A percentile compares a stretch with the other conserved stretches of the same genome.
phyloP scores from a whole-genome alignment of 2,113 vertebrate species.

The Uria aalge region DNA sequence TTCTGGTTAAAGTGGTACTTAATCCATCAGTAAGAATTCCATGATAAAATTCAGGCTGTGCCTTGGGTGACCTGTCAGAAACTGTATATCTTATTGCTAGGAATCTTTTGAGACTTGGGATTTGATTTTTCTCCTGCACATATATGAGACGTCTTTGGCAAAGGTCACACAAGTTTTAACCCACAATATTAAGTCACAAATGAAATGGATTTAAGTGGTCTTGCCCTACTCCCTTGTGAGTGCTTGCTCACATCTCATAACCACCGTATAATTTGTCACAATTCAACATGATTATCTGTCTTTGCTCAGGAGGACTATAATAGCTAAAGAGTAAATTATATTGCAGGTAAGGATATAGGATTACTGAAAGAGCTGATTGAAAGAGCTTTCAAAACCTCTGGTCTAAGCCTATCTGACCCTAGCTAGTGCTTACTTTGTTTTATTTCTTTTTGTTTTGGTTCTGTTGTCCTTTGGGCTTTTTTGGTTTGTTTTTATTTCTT shows the following conservation, averaged over 20 bases:
- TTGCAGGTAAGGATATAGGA: conserved; percentile 22
- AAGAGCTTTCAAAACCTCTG: not conserved
- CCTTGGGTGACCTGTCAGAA: conserved; percentile 38
- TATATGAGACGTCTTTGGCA: conserved; percentile 29
- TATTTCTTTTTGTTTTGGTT: not conserved
- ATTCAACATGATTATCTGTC: conserved; percentile 14
- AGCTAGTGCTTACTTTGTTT: not conserved
- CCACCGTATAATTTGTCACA: conserved; percentile 22
- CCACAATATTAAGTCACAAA: conserved; percentile 56
- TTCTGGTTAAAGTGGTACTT: conserved; percentile 37
- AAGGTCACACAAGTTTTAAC: conserved; percentile 38
- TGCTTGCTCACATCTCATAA: conserved; percentile 60
- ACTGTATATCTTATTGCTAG: conserved; percentile 9
- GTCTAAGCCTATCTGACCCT: not conserved
- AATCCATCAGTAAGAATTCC: conserved; percentile 43
- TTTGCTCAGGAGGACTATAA: conserved; percentile 42
- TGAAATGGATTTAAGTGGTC: conserved; percentile 38
- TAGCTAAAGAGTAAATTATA: conserved; percentile 7
- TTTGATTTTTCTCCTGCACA: conserved; percentile 22
- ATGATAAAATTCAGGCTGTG: conserved; percentile 19
- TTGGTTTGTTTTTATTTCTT: not conserved
- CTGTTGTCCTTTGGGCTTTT: not conserved
- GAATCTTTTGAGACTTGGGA: conserved; percentile 26
- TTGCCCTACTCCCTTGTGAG: conserved; percentile 29
- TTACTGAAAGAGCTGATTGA: conserved; percentile 5